Evolutionary conservation across 2,797 vertebrate species (phyloP).

Genomic region (Gymnodraco acuticeps): DNA sequence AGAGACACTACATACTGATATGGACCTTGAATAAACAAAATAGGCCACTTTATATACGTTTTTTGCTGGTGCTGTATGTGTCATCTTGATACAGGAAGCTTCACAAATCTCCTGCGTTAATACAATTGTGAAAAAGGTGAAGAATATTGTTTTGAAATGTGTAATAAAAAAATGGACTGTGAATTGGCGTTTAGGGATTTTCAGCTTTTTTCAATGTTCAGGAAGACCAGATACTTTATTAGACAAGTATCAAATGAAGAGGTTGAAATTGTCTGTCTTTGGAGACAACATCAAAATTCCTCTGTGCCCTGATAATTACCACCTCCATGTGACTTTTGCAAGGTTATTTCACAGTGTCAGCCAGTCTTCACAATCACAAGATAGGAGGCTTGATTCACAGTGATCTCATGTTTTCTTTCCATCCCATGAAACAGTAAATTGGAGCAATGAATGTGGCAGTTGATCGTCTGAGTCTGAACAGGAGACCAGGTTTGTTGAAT

Average conservation of each 20-base stretch:
- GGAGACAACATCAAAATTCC: constrained; percentile 27
- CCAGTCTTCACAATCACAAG: constrained; percentile 41
- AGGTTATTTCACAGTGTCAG: constrained; percentile 52
- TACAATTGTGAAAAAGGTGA: constrained; percentile 34
- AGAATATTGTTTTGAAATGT: constrained; percentile 46
- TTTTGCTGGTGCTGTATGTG: neutral
- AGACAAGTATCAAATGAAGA: constrained; percentile 40
- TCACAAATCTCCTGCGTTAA: constrained; percentile 48
- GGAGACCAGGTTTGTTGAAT: constrained; percentile 66
- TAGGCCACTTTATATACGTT: neutral
- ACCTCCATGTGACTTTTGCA: constrained; percentile 51
- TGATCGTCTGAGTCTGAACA: constrained; percentile 38
- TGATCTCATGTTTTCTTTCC: constrained; percentile 65
- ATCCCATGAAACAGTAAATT: constrained; percentile 60
- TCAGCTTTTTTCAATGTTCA: neutral
- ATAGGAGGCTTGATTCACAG: constrained; percentile 45
- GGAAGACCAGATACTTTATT: constrained; percentile 33
- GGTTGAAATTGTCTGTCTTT: constrained; percentile 37
- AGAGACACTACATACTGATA: too few relatives aligned
- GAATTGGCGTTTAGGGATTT: constrained; percentile 39
- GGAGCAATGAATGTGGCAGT: constrained; percentile 58
- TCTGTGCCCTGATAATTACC: constrained; percentile 41
- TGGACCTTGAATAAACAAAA: too few relatives aligned
- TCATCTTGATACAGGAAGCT: constrained; percentile 12
- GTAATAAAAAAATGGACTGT: constrained; percentile 31